Evolutionary conservation across 2,113 vertebrate genomes (phyloP).

Genomic region (Phalacrocorax carbo): DNA sequence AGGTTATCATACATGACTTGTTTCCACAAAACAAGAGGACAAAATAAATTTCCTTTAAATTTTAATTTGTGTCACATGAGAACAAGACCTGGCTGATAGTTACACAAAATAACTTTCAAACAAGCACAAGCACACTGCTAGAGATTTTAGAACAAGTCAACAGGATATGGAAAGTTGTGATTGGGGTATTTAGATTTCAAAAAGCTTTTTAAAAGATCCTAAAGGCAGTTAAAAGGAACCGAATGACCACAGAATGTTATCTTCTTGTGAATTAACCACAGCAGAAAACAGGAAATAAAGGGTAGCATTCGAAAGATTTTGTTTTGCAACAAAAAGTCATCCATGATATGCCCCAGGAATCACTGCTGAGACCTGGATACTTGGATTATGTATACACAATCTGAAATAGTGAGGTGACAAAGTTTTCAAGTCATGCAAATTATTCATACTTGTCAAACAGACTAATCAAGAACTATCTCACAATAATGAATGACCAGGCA

Average conservation of each 20-base stretch:
- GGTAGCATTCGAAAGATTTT: not conserved
- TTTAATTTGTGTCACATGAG: not conserved
- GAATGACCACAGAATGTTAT: not conserved
- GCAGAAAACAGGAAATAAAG: not conserved
- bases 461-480: not conserved
- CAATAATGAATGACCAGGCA: not conserved
- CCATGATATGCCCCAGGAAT: not conserved
- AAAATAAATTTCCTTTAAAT: not conserved
- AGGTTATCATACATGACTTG: not conserved
- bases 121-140: not conserved
- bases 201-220: not conserved
- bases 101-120: not conserved
- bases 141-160: not conserved
- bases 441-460: not conserved
- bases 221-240: not conserved
- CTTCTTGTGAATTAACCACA: not conserved
- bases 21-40: not conserved
- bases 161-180: not conserved
- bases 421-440: not conserved
- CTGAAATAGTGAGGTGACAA: not conserved
- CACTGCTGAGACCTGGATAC: not conserved
- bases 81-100: not conserved
- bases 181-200: not conserved
- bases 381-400: not conserved
- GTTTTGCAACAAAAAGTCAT: not conserved